Conservation (phyloP, 2,888 invertebrate genomes). For the Cataglyphis albicans region DNA sequence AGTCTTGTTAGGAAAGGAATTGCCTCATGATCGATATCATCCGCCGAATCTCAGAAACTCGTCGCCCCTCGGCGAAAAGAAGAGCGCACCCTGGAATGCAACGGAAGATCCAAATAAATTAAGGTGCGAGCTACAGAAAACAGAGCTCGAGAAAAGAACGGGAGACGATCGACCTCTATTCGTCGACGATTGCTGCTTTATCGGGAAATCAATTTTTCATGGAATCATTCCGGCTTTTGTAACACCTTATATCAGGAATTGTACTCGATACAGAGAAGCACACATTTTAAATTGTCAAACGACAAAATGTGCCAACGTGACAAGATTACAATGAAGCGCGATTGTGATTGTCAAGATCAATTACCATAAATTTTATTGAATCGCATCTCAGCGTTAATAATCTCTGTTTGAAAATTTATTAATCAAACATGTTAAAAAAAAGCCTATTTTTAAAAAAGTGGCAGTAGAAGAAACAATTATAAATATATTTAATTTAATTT, state of each 20-base stretch:
- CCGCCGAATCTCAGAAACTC: constrained; percentile 57
- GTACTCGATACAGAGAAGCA: constrained; percentile 25
- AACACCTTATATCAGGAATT: constrained; percentile 45
- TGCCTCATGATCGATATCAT: constrained; percentile 76
- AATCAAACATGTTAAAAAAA: not conserved
- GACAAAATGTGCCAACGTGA: too few species aligned
- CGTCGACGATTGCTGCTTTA: constrained; percentile 68
- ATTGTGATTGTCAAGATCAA: constrained; percentile 16
- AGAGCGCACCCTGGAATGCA: constrained; percentile 46
- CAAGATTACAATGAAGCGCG: not conserved
- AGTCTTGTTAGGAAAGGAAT: constrained; percentile 79
- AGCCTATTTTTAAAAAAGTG: not conserved
- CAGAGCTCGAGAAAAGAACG: not conserved
- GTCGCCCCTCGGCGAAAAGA: not conserved
- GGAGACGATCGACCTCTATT: constrained; percentile 53
- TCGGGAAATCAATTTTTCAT: constrained; percentile 60
- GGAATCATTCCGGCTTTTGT: constrained; percentile 16
- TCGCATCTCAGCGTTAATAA: not conserved
- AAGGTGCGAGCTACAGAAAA: constrained; percentile 48
- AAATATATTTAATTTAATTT: not conserved
- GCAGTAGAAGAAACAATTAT: not conserved
- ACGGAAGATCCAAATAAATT: constrained; percentile 68
- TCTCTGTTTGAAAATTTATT: not conserved
- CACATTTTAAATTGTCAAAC: constrained; percentile 44
- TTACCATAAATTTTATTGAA: not conserved